Conservation (phyloP, 2,888 invertebrate species). For the Marronus borbonicus region DNA sequence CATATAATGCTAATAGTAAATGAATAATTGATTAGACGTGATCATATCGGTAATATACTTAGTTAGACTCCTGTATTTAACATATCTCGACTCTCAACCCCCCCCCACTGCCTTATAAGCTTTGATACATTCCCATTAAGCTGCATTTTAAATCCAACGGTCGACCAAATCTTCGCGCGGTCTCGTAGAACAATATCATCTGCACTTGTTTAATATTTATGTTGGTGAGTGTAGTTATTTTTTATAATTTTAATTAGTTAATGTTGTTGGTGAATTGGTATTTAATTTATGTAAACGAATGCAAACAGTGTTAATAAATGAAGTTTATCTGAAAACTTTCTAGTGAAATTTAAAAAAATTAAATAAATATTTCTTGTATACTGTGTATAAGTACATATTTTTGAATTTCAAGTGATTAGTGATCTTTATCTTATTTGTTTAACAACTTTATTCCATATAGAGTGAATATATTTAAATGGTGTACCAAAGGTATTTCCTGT, state of each 20-base stretch:
- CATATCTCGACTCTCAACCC: conserved; percentile 37
- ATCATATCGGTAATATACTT: conserved; percentile 43
- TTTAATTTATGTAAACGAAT: background rate
- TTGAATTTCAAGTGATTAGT: background rate
- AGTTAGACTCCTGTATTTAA: conserved; percentile 32
- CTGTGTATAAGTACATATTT: background rate
- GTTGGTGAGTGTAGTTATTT: conserved; percentile 32
- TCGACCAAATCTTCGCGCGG: conserved; percentile 34
- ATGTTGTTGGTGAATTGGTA: background rate
- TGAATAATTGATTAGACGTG: conserved; percentile 45
- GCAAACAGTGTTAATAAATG: no score
- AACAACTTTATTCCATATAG: background rate
- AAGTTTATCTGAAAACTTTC: no score
- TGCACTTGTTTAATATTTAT: conserved; percentile 7
- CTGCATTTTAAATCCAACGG: conserved; percentile 46
- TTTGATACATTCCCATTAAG: conserved; percentile 44
- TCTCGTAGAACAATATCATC: conserved; percentile 14
- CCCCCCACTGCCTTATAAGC: conserved; percentile 40
- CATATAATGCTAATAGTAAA: conserved; percentile 27
- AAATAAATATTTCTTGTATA: background rate
- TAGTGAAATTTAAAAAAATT: no score
- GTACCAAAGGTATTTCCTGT: conserved; percentile 8
- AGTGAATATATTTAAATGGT: conserved; percentile 9
- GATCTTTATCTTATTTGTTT: background rate
- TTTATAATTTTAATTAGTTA: background rate